phyloP scores from a whole-genome alignment of 2,113 vertebrate genomes.

The Etheostoma cragini region DNA sequence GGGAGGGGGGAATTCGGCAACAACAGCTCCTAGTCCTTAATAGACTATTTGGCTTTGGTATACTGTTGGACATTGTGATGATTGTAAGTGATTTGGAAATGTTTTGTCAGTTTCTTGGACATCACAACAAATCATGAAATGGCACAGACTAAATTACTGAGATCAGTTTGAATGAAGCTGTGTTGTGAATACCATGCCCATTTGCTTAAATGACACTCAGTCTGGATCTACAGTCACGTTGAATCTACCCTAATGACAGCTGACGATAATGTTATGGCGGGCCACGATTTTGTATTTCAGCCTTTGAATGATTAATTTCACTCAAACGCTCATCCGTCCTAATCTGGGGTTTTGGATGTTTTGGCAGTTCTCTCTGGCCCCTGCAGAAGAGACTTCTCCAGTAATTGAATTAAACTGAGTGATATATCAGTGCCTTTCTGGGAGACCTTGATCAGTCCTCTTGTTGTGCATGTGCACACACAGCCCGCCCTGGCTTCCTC shows the following conservation, averaged over 20 bases:
- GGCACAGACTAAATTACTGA: not conserved
- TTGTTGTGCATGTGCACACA: conserved; percentile 43
- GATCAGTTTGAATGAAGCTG: conserved; percentile 5
- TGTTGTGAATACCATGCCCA: not conserved
- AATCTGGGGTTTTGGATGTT: conserved; percentile 42
- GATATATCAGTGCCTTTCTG: conserved; percentile 16
- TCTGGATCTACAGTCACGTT: not conserved
- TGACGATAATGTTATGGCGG: conserved; percentile 43
- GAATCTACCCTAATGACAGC: conserved; percentile 11
- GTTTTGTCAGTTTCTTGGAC: not conserved
- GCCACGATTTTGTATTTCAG: conserved; percentile 6
- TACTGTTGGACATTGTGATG: conserved; percentile 27
- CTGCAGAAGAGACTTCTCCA: not conserved
- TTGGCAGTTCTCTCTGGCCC: conserved; percentile 8
- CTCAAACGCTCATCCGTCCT: conserved; percentile 3
- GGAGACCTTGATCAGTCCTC: conserved; percentile 30
- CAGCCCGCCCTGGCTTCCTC: not conserved
- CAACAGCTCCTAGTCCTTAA: conserved; percentile 28
- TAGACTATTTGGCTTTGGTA: conserved; percentile 36
- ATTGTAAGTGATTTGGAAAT: not conserved
- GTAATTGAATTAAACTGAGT: conserved; percentile 48
- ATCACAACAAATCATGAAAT: not conserved
- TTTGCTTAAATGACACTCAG: not conserved
- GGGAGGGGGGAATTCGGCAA: conserved; percentile 48
- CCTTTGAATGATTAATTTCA: conserved; percentile 51